Evolutionary conservation across 1,140 invertebrate species (phyloP), one percentile per base, ranked within the genome.

Genomic region (Hermatobates lingyangjiaoensis): DNA sequence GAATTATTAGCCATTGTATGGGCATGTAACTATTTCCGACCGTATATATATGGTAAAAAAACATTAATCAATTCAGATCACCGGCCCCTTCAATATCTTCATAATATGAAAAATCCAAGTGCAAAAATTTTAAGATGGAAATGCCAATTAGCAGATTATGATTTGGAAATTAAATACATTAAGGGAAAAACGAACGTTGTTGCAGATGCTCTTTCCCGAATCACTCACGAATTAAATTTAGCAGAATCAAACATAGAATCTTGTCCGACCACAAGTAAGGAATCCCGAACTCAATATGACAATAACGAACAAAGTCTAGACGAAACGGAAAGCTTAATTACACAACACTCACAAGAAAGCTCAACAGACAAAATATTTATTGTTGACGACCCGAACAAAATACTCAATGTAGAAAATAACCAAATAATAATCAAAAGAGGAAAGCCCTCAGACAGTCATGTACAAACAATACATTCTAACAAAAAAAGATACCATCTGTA

Each of bases 61-160:
- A n/a, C n/a, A n/a, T n/a, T n/a, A n/a, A n/a, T n/a, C n/a, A 67
- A 28, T 71, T 75, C 71, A 0, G 73, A 76, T 52, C 71, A 74
- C 48, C 64, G 65, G 53, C 65, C 68, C 1, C 56, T 51, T 3
- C 4, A 54, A 42, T 75, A 67, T 64, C 56, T 76, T 20, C 61
- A 64, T 25, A 64, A 55, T 7, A 61, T 62, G 1, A 69, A 64
- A 55, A 58, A 68, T 30, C 55, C 54, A 0, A 54, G 45, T 44
- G 53, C 58, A 12, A 48, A 53, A 20, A 40, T 60, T 4, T 20
- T 54, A 2, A 2, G 52, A 21, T 63, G 58, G 59, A 54, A 50
- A 53, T 23, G 58, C 2, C 27, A 34, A 46, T 34, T 59, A 10
- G 53, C 44, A 28, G 58, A 58, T 26, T 54, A 51, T 40, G 44